Base-by-base conservation (phyloP, 2,113 vertebrate genomes). In the Etia nguti region DNA sequence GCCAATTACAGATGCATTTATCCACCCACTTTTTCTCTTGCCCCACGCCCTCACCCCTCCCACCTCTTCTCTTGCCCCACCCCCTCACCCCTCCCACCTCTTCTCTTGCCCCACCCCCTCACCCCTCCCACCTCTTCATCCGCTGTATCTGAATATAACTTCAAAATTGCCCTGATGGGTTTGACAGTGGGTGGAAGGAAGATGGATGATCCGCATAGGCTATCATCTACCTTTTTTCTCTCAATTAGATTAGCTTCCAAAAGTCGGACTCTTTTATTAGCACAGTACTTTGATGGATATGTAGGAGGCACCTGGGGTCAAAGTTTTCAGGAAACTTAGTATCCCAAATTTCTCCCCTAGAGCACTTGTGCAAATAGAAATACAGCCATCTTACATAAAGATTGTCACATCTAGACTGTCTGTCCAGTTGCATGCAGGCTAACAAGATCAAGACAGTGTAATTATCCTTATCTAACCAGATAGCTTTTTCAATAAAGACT, bases 361-460 rank as follows among this genome's bases (percentile, higher is more conserved):
- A 50, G 43, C 24, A 50, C 6, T 68, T 50, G 70, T 20, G 48
- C 24, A 75, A 34, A 24, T 83, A 50, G 83, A 85, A 86, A 84
- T 75, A 55, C 10, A 86, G 12, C 29, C 52, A 24, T 36, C 20
- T 48, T 34, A 75, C 70, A 20, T 29, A 48, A 48, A 75, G 70
- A 48, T 26, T 11, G 41, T 75, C 22, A 29, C 38, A 18, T 46
- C 9, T 56, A 29, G 70, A 59, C 55, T 34, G 50, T 82, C 31
- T 73, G 77, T 88, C 81, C 75, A 75, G 43, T 87, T 86, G 26
- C 22, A 84, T 34, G 48, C 41, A 57, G 86, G 50, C 70, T 88
- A 93, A 92, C 77, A 90, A 88, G 92, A 92, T 92, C 73, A 89
- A 70, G 68, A 52, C 82, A 16, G 60, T 62, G 84, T 94, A 87